Base-by-base conservation (phyloP, 1,140 invertebrate species). In the Macrostomum lignano region DNA sequence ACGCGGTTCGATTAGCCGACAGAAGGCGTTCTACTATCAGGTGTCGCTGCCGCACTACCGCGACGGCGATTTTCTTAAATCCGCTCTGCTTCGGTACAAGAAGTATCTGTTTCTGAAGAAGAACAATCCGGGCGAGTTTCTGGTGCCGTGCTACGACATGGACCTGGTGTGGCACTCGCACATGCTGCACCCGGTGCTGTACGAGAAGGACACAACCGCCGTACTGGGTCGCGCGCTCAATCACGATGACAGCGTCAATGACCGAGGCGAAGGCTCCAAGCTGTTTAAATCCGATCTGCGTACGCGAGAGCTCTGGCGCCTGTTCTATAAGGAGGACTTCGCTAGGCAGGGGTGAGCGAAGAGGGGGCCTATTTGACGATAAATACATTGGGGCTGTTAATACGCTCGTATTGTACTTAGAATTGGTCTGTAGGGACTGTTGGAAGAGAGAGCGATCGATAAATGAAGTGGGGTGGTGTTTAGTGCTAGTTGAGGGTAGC, bases 191-290 rank as follows among this genome's bases (percentile, higher is more conserved):
- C 26, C 26, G 15, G 15, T 17, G 19, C 14, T 28, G 15, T 28
- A 28, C 19, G 15, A 14, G 5, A 28, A 28, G 19, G 26, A 28
- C 9, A 28, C 26, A 9, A 28, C 38, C 3, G 42, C 42, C 9
- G 46, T 61, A 15, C 42, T 63, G 14, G 57, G 59, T 6, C 35
- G 25, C 21, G 34, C 52, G 23, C 37, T 52, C 25, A 44, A 44
- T 25, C 49, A 52, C 35, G 49, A 51, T 37, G 52, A 55, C 36
- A 43, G 52, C 3, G 45, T 54, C 15, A 58, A 50, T 45, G 43
- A 55, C 40, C 35, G 46, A 25, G 35, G 41, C 9, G 39, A 43
- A 19, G 39, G 44, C 28, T 51, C 47, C 6, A 56, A 55, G 39
- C 36, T 56, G 10, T 32, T 11, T 14, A 11, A 17, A 21, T 34